Evolutionary conservation across 2,888 invertebrate species (phyloP), one percentile per base, ranked within the genome.

Genomic region (Erannis defoliaria): DNA sequence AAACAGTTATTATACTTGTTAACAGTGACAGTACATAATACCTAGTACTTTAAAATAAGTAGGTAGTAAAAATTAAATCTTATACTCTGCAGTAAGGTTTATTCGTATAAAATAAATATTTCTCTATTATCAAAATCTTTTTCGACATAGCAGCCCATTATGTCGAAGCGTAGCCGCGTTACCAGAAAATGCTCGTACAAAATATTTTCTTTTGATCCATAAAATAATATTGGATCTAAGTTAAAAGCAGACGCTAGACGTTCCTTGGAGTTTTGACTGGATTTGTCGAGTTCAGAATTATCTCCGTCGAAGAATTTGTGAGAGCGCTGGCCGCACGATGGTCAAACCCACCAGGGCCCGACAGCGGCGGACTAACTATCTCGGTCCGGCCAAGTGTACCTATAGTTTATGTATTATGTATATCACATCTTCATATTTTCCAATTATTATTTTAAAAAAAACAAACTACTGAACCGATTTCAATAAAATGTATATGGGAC

Each of bases 221-320:
- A n/a, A 33, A 3, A 33, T 19, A 33, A 48, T 48, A 33, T 48
- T 45, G 21, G 9, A 21, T 49, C 4, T n/a, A 49, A 23, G 48
- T 35, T 35, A 35, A 37, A 37, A 35, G 35, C 35, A 21, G 21
- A n/a, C 26, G 18, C 19, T 2, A 49, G 19, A 51, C 26, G 18
- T 51, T 50, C 29, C 26, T 4, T 9, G 50, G 18, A 40, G 51
- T 40, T 51, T 38, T 31, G 51, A 26, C 29, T 29, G 18, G 51
- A 29, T 29, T 51, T 18, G 18, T 5, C 21, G 50, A 21, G 26
- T 18, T 5, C 14, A 26, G 40, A 40, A 40, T 51, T 26, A 51
- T 51, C 29, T 51, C 9, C 29, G 19, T n/a, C 40, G 16, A 40
- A 51, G 29, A 40, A 51, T 40, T 51, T 18, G 46, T 33, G 29